A percentile compares a stretch with the other conserved stretches of the same genome.
These are phyloP conservation scores for Cebidichthys violaceus DNA, from an alignment of 2,113 vertebrate genomes.

Conservation along the genomic window DNA sequence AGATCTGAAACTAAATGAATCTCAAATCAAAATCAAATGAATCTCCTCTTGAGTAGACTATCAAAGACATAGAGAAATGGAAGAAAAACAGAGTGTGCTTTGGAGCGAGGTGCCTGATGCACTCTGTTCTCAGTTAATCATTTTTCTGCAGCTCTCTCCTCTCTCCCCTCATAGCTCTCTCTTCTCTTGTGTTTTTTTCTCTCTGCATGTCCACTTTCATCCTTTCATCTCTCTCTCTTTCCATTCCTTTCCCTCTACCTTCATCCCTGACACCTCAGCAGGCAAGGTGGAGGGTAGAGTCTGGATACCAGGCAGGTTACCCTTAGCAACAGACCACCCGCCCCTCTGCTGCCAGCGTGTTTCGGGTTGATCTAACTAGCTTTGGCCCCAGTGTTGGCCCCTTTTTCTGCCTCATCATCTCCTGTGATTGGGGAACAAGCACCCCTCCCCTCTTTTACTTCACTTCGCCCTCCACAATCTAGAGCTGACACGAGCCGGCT, in stretches of 20 bases:
- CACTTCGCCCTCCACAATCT: slow-evolving; percentile 9
- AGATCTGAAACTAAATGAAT: slow-evolving; percentile 68
- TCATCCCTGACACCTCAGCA: slow-evolving; percentile 58
- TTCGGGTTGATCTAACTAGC: slow-evolving; percentile 32
- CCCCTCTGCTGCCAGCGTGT: slow-evolving; percentile 21
- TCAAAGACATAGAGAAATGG: slow-evolving; percentile 43
- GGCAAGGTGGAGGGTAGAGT: slow-evolving; percentile 48
- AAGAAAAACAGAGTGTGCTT: slow-evolving; percentile 6
- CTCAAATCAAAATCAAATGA: slow-evolving; percentile 72
- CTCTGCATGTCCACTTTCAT: slow-evolving; percentile 11
- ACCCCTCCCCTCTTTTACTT: slow-evolving; percentile 15
- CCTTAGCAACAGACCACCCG: slow-evolving; percentile 56
- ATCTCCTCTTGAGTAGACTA: slow-evolving; percentile 54
- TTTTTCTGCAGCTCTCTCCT: slow-evolving; percentile 47
- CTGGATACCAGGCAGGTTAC: slow-evolving; percentile 56
- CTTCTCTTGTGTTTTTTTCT: not conserved
- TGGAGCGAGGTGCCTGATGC: slow-evolving; percentile 22
- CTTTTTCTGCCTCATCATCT: slow-evolving; percentile 49
- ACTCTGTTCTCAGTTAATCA: slow-evolving; percentile 60
- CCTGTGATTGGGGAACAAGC: slow-evolving; percentile 50
- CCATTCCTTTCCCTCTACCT: slow-evolving; percentile 8
- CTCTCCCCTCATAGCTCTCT: slow-evolving; percentile 31
- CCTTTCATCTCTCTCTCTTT: slow-evolving; percentile 22
- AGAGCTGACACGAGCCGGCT: slow-evolving; percentile 20
- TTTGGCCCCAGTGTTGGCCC: slow-evolving; percentile 20